Evolutionary conservation across 2,797 vertebrate genomes (phyloP).

Genomic region (Gila robusta): DNA sequence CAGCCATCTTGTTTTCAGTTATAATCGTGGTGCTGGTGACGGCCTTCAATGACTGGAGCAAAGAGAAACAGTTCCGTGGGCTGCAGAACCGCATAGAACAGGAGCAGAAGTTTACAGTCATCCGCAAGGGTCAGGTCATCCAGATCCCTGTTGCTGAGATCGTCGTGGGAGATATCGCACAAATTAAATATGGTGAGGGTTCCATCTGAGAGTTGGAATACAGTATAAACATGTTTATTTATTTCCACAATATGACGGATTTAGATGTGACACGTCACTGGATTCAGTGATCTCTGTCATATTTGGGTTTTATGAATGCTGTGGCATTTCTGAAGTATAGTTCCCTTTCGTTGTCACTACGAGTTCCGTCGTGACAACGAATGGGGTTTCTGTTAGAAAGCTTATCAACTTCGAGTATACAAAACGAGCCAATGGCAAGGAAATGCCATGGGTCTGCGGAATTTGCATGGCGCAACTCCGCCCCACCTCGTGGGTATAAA

Average conservation of each 20-base stretch:
- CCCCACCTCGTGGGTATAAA: no score
- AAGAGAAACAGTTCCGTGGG: constrained; percentile 97
- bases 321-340: constrained; percentile 32
- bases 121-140: constrained; percentile 96
- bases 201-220: neutral
- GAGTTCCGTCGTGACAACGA: no score
- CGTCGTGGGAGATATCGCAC: constrained; percentile 95
- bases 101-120: constrained; percentile 96
- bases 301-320: neutral
- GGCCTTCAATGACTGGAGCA: constrained; percentile 98
- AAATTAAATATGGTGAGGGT: constrained; percentile 94
- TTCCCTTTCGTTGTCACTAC: neutral
- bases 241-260: neutral
- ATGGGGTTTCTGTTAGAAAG: no score
- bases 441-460: no score
- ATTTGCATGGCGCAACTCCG: no score
- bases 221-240: neutral
- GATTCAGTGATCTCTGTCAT: neutral
- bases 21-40: constrained; percentile 96
- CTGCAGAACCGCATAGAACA: constrained; percentile 97
- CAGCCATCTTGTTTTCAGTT: constrained; percentile 95
- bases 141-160: constrained; percentile 96
- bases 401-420: no score
- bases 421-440: no score
- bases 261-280: constrained; percentile 6